Evolutionary conservation across 2,888 invertebrate species (phyloP), one percentile per base, ranked within the genome.

Genomic region (Harpalus rufipes): DNA sequence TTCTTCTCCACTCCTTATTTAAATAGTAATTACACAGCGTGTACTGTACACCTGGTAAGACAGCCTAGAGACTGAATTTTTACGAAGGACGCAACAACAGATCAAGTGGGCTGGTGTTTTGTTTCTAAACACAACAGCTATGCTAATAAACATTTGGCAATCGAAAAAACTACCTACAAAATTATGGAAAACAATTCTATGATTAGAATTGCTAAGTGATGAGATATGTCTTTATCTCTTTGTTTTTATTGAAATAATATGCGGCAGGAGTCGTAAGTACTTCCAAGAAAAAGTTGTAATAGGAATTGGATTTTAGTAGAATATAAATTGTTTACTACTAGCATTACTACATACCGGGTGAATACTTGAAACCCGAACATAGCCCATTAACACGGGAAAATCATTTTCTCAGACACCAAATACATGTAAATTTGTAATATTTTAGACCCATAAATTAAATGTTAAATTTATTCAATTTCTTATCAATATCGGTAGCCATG

Each of bases 141-240:
- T 81, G 81, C 25, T 65, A 81, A 81, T 81, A 81, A 81, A 81
- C 41, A 81, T 81, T 81, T 63, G 65, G 81, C 81, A 81, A 81
- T 81, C 59, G 63, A 16, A 18, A 44, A 80, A 81, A 65, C 81
- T 41, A 25, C 81, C 81, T 81, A 81, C 81, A 41, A 81, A 44
- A 81, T 41, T 81, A 81, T 81, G 61, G 58, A 61, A 81, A 81
- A 44, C 41, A 81, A 78, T 78, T 25, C 58, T 0, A n/a, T 12
- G 58, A 58, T 58, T 78, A 78, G 56, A 78, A 74, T 78, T 78
- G 78, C 78, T 78, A 78, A 78, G 56, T 58, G 32, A 7, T 16
- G 16, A 41, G 41, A 32, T 16, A 44, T 74, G 12, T 74, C 72
- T 74, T 74, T 44, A 44, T 41, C 10, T 74, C 72, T 74, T 74